phyloP scores from a whole-genome alignment of 2,888 invertebrate genomes.

The Leptinotarsa tumamoca region DNA sequence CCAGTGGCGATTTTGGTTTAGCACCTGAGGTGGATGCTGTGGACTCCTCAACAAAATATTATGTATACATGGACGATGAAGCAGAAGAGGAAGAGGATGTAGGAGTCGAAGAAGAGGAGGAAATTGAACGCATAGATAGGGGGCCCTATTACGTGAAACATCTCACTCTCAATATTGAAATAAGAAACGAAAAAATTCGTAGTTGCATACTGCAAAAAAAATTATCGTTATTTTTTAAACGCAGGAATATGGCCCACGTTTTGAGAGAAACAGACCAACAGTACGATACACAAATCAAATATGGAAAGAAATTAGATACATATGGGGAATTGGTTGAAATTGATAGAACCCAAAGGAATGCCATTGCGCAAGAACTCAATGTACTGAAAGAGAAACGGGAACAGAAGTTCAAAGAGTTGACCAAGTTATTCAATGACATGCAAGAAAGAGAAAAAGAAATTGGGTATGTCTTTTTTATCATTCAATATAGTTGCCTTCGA shows the following conservation, averaged over 20 bases:
- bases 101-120: slow-evolving; percentile 36
- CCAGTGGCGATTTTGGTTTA: slow-evolving; percentile 20
- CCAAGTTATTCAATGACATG: slow-evolving; percentile 51
- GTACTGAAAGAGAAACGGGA: slow-evolving; percentile 49
- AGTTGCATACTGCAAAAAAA: slow-evolving; percentile 61
- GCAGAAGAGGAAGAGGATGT: slow-evolving; percentile 43
- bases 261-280: slow-evolving; percentile 54
- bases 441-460: slow-evolving; percentile 58
- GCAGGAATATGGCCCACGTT: slow-evolving; percentile 61
- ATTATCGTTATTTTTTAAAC: slow-evolving; percentile 60
- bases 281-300: slow-evolving; percentile 55
- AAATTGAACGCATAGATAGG: slow-evolving; percentile 38
- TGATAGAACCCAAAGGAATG: slow-evolving; percentile 46
- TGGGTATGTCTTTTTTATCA: slow-evolving; percentile 44
- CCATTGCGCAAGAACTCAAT: slow-evolving; percentile 52
- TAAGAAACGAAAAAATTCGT: slow-evolving; percentile 45
- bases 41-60: not conserved
- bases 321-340: slow-evolving; percentile 49
- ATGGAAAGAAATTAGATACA: slow-evolving; percentile 56
- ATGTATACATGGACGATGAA: slow-evolving; percentile 25
- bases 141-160: slow-evolving; percentile 46
- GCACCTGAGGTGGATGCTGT: not conserved
- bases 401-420: slow-evolving; percentile 48
- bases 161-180: slow-evolving; percentile 36
- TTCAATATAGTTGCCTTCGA: too few species aligned